Conservation (phyloP, 2,113 vertebrate genomes). For the Physeter macrocephalus region DNA sequence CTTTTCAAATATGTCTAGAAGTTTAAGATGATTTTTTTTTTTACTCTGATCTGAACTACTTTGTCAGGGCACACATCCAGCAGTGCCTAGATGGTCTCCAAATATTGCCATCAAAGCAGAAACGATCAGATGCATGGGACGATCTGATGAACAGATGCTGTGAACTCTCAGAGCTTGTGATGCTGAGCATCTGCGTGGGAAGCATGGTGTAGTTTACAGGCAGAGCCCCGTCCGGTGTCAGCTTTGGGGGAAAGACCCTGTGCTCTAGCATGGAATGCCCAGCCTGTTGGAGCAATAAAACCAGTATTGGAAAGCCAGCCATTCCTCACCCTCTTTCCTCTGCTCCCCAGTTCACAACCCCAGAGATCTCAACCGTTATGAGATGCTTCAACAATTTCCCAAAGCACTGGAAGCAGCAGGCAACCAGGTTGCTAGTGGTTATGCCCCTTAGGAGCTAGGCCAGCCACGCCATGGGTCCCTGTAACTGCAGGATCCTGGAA, state of each 20-base stretch:
- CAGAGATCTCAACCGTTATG: background rate
- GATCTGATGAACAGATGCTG: background rate
- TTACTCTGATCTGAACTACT: background rate
- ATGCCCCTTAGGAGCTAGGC: background rate
- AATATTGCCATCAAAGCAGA: background rate
- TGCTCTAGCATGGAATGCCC: background rate
- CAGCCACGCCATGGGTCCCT: background rate
- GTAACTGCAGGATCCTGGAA: background rate
- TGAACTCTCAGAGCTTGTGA: fast-evolving
- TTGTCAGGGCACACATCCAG: background rate
- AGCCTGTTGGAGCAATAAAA: background rate
- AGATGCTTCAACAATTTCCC: background rate
- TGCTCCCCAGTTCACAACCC: background rate
- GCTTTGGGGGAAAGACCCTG: background rate
- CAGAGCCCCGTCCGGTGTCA: background rate
- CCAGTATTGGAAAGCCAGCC: background rate
- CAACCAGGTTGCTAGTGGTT: background rate
- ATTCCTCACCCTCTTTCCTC: background rate
- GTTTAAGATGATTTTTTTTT: background rate
- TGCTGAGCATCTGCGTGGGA: background rate
- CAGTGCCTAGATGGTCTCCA: background rate
- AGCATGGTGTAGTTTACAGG: background rate
- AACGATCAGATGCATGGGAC: fast-evolving
- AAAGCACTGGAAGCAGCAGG: background rate
- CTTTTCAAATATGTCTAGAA: background rate